Conservation (phyloP, 2,888 invertebrate species). For the Chironomus riparius region DNA sequence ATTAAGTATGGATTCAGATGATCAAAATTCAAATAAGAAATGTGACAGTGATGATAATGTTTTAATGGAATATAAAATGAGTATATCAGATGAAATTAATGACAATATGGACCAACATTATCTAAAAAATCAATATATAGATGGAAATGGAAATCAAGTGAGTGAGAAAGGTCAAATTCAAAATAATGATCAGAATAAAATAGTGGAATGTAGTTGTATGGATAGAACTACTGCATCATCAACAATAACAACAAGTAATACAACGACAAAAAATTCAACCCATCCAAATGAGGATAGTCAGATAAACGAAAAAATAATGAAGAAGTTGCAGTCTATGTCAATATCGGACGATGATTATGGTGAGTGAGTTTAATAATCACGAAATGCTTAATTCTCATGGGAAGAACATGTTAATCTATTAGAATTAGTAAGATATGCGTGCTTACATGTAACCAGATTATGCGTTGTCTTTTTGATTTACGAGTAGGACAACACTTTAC, state of each 20-base stretch:
- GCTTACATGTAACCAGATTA: too few species aligned
- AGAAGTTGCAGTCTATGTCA: slow-evolving; percentile 41
- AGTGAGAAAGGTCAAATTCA: not conserved
- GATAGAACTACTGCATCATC: slow-evolving; percentile 19
- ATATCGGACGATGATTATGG: slow-evolving; percentile 42
- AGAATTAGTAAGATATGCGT: not conserved
- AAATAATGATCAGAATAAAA: not conserved
- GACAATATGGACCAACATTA: not conserved
- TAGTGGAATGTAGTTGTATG: slow-evolving; percentile 18
- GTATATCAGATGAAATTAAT: not conserved
- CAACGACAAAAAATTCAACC: not conserved
- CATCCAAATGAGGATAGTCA: slow-evolving; percentile 3
- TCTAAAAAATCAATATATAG: not conserved
- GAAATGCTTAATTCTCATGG: not conserved
- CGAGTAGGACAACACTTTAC: too few species aligned
- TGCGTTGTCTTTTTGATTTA: too few species aligned
- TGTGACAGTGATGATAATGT: not conserved
- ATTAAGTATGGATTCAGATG: slow-evolving; percentile 40
- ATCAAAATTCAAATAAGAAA: slow-evolving; percentile 32
- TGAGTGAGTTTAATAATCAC: slow-evolving; percentile 35
- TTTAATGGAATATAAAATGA: not conserved
- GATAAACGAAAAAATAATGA: slow-evolving; percentile 41
- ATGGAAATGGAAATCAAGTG: slow-evolving; percentile 5
- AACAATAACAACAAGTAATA: not conserved
- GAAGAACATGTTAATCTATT: not conserved